phyloP scores from a whole-genome alignment of 2,797 vertebrate genomes.

The Harpagifer antarcticus region DNA sequence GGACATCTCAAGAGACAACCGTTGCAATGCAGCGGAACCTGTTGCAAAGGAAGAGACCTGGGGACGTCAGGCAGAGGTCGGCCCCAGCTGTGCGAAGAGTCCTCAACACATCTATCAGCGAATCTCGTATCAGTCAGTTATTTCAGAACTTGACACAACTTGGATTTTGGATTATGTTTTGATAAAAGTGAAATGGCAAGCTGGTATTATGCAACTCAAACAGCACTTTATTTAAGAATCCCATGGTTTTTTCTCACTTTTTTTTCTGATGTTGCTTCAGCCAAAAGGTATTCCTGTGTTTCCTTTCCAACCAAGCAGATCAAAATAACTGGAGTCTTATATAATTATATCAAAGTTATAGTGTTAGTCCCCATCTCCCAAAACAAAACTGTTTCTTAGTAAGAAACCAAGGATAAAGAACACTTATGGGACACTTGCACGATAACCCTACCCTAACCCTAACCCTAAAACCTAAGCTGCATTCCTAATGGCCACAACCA shows the following conservation, averaged over 20 bases:
- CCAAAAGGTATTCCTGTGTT: conserved; percentile 36
- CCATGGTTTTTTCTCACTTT: conserved; percentile 21
- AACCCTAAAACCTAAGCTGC: too few relatives aligned
- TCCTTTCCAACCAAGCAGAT: conserved; percentile 47
- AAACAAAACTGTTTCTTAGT: neutral
- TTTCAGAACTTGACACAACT: conserved; percentile 56
- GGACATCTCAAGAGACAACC: conserved; percentile 58
- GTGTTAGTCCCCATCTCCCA: neutral
- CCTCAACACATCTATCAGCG: conserved; percentile 52
- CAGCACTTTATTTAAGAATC: conserved; percentile 28
- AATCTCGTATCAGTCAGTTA: conserved; percentile 26
- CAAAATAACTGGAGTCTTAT: conserved; percentile 34
- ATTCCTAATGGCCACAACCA: neutral
- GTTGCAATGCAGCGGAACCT: conserved; percentile 50
- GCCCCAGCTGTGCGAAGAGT: conserved; percentile 50
- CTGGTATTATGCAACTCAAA: conserved; percentile 38
- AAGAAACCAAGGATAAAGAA: neutral
- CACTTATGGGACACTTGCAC: neutral
- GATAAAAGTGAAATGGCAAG: conserved; percentile 42
- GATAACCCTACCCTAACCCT: too few relatives aligned
- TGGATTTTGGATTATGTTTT: conserved; percentile 48
- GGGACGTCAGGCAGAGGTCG: conserved; percentile 35
- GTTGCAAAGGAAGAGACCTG: conserved; percentile 49
- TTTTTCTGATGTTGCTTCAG: conserved; percentile 23
- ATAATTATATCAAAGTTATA: conserved; percentile 17